phyloP scores from a whole-genome alignment of 2,797 vertebrate species.

The Hapalemur alaotrensis region DNA sequence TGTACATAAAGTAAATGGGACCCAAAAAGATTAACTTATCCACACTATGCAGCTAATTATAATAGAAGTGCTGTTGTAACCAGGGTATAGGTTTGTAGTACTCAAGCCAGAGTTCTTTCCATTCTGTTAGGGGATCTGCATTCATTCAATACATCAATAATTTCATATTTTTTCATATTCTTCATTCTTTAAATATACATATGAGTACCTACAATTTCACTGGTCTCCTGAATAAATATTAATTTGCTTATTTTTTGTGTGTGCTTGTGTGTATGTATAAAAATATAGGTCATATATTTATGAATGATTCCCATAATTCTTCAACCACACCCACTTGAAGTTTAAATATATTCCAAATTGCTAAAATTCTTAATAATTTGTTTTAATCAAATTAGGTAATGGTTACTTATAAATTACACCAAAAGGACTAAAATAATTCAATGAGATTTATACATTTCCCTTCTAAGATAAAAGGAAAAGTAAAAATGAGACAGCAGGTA shows the following conservation, averaged over 20 bases:
- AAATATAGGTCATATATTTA: not conserved
- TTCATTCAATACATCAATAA: not conserved
- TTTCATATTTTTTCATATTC: not conserved
- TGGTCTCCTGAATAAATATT: not conserved
- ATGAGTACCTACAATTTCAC: not conserved
- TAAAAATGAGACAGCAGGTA: not conserved
- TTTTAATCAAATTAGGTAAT: not conserved
- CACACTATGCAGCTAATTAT: not conserved
- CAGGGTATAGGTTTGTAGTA: not conserved
- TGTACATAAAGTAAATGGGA: not conserved
- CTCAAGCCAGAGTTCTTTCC: not conserved
- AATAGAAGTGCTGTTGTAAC: not conserved
- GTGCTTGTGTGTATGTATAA: not conserved
- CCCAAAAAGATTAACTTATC: not conserved
- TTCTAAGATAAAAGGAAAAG: slow-evolving; percentile 13
- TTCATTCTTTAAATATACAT: not conserved
- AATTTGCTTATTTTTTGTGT: not conserved
- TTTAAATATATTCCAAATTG: not conserved
- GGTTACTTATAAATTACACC: not conserved
- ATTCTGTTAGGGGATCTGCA: not conserved
- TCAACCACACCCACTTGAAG: not conserved
- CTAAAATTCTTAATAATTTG: not conserved
- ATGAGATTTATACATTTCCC: not conserved
- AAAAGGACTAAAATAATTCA: not conserved
- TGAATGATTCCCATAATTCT: not conserved